Base-by-base conservation (phyloP, 1,140 invertebrate species). In the Drosophila tristis region DNA sequence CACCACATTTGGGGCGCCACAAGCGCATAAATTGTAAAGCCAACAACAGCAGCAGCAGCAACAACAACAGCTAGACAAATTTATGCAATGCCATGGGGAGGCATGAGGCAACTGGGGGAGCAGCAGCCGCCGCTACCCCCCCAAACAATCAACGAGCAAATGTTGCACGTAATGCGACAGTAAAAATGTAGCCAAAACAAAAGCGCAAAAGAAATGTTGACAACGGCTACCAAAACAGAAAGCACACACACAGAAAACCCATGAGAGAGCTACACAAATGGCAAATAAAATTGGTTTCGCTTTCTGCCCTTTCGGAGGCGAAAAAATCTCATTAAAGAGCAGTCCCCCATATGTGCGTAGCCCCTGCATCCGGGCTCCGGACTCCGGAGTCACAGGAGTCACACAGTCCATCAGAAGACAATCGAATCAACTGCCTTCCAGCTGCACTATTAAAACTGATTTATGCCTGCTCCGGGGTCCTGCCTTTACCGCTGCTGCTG, bases 391-490 rank as follows among this genome's bases (percentile, higher is more conserved):
- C 72, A 65, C 49, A 45, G 54, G 58, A 35, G 31, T 35, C 31
- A 35, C 31, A 35, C 31, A 39, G 35, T 39, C 35, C 35, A 4
- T 39, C 35, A 39, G 35, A 11, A 39, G 35, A 39, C 35, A 39
- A 39, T 39, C 75, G 47, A 70, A 26, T 79, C 68, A 71, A 55
- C 67, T 78, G 35, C 35, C 47, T 64, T 58, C 67, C 82, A 81
- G 82, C 82, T 78, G 74, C 61, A 80, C 82, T 86, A 87, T 86
- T 86, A 86, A 86, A 87, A 75, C 78, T 87, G 81, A 86, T 86
- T 86, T 86, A 86, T 86, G 70, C 62, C 29, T 39, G 29, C 71
- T 43, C 43, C 68, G 53, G 60, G 61, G 53, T 59, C 47, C 58
- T 58, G 57, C 15, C 2, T 20, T 20, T 20, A 1, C 20, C 2